These are phyloP conservation scores for Lonchura striata DNA, from an alignment of 2,113 vertebrate species.

Conservation along the genomic window DNA sequence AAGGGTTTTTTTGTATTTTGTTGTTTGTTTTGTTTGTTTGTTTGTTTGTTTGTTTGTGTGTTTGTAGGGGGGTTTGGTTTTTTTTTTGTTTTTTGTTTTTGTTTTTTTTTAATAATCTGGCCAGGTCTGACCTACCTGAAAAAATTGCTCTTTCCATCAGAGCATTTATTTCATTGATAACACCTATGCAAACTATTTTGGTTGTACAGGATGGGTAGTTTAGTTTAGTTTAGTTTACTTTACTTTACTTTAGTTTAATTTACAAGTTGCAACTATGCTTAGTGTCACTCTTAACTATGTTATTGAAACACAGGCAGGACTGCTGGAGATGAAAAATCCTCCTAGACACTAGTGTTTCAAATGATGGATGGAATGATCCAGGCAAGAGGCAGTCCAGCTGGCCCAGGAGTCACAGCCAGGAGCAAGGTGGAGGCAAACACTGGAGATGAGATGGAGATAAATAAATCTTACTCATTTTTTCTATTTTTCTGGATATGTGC, in stretches of 20 bases:
- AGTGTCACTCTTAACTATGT: background rate
- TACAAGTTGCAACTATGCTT: background rate
- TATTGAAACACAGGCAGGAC: background rate
- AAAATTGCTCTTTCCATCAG: background rate
- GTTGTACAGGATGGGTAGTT: fast-evolving
- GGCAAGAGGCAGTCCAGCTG: background rate
- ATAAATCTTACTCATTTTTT: background rate
- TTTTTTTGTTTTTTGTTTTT: too few species aligned
- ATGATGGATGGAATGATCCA: background rate
- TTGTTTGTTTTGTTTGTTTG: too few species aligned
- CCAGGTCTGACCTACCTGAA: background rate
- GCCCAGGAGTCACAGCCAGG: background rate
- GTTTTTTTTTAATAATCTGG: background rate
- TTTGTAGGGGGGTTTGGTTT: too few species aligned
- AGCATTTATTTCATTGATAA: background rate
- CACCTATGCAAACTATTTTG: background rate
- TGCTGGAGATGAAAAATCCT: background rate
- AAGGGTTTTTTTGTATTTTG: background rate
- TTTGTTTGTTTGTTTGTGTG: too few species aligned
- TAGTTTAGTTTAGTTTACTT: background rate
- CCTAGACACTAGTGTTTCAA: background rate
- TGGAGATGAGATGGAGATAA: background rate
- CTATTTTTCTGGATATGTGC: background rate
- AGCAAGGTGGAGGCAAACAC: background rate
- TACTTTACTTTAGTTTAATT: background rate